A percentile compares a stretch with the other conserved stretches of the same genome.
Evolutionary conservation across 2,888 invertebrate species (phyloP).

Genomic region (Cataglyphis rosenhaueri): DNA sequence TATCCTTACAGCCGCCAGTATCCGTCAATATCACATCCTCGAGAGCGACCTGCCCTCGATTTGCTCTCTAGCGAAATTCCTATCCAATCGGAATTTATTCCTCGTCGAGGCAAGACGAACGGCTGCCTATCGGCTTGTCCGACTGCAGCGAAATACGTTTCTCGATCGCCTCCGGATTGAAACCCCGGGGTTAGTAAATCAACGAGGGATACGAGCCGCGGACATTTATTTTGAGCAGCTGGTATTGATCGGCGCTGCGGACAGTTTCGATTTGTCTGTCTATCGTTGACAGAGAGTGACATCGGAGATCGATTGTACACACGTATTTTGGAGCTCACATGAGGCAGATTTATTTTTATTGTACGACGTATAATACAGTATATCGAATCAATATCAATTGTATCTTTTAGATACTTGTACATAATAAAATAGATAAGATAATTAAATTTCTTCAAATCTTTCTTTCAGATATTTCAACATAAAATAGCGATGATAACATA

Average conservation of each 20-base stretch:
- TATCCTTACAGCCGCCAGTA: slow-evolving; percentile 12
- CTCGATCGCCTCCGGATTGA: slow-evolving; percentile 47
- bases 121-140: slow-evolving; percentile 34
- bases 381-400: not conserved
- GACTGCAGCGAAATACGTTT: slow-evolving; percentile 47
- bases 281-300: not conserved
- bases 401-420: not conserved
- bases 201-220: slow-evolving; percentile 31
- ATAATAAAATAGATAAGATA: not conserved
- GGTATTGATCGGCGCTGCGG: slow-evolving; percentile 34
- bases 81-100: slow-evolving; percentile 30
- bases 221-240: slow-evolving; percentile 53
- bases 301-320: not conserved
- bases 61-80: slow-evolving; percentile 20
- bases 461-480: not conserved
- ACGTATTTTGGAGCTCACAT: not conserved
- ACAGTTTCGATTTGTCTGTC: slow-evolving; percentile 43
- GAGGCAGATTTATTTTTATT: slow-evolving; percentile 9
- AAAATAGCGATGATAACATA: too few species aligned
- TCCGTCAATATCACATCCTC: slow-evolving; percentile 34
- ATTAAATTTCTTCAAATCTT: not conserved
- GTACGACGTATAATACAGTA: not conserved
- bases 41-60: not conserved
- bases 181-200: slow-evolving; percentile 47
- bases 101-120: slow-evolving; percentile 46